Evolutionary conservation across 2,888 invertebrate genomes (phyloP).

Genomic region (Hedychridium roseum): DNA sequence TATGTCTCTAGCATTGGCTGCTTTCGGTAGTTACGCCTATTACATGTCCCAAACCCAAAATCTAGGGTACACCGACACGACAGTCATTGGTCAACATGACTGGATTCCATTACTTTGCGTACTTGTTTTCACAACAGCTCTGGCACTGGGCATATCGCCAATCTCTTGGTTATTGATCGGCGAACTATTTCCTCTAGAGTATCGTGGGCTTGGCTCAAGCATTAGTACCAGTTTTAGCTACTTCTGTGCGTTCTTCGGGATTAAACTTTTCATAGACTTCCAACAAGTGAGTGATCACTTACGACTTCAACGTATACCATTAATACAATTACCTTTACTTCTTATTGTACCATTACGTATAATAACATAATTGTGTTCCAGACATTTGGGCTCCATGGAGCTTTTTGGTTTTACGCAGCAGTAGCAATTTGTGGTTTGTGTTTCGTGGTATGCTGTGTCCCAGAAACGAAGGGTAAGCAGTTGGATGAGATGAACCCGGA

Average conservation of each 20-base stretch:
- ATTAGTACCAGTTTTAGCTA: constrained; percentile 88
- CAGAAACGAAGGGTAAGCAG: constrained; percentile 90
- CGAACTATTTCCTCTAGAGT: constrained; percentile 84
- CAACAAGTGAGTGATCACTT: constrained; percentile 63
- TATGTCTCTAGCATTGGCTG: constrained; percentile 86
- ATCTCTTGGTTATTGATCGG: constrained; percentile 87
- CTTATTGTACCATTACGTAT: not conserved
- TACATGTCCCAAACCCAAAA: constrained; percentile 65
- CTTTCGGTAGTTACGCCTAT: constrained; percentile 85
- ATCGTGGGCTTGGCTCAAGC: constrained; percentile 85
- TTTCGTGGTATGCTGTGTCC: constrained; percentile 86
- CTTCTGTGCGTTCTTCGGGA: constrained; percentile 85
- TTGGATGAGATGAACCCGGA: constrained; percentile 87
- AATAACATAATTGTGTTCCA: constrained; percentile 53
- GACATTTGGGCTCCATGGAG: constrained; percentile 79
- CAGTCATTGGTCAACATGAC: constrained; percentile 71
- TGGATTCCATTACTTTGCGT: constrained; percentile 87
- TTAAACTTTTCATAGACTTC: constrained; percentile 87
- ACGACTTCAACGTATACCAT: not conserved
- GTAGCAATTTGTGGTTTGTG: constrained; percentile 83
- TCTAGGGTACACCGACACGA: constrained; percentile 43
- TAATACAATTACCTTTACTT: not conserved
- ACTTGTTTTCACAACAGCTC: constrained; percentile 83
- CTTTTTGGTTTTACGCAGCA: constrained; percentile 88
- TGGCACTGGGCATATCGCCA: constrained; percentile 87